Evolutionary conservation across 2,888 invertebrate genomes (phyloP).

Genomic region (Mactromeris polynyma): DNA sequence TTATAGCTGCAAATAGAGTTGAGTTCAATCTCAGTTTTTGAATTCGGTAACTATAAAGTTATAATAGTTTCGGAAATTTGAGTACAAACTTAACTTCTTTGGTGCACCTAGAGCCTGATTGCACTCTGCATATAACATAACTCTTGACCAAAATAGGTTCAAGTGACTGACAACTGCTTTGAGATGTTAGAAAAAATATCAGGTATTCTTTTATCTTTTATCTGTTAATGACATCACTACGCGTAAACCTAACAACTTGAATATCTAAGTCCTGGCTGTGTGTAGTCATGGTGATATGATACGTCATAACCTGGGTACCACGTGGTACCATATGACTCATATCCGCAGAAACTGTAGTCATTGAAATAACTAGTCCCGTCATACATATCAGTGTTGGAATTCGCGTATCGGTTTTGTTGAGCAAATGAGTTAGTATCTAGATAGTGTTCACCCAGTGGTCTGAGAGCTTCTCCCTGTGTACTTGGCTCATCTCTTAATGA

Average conservation of each 20-base stretch:
- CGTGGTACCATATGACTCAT: constrained; percentile 12
- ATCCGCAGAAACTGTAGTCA: constrained; percentile 16
- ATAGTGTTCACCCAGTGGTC: not conserved
- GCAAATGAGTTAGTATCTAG: not conserved
- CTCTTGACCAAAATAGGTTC: too few relatives aligned
- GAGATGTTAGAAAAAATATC: too few relatives aligned
- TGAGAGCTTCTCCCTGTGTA: not conserved
- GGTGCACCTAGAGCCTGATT: too few relatives aligned
- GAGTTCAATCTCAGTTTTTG: too few relatives aligned
- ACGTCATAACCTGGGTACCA: constrained; percentile 26
- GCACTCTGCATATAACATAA: too few relatives aligned
- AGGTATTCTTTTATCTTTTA: not conserved
- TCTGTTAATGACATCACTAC: not conserved
- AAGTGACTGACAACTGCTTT: too few relatives aligned
- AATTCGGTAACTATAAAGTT: too few relatives aligned
- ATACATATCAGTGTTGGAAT: not conserved
- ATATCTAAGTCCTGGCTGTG: constrained; percentile 15
- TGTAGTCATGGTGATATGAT: not conserved
- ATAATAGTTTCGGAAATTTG: too few relatives aligned
- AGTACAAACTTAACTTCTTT: too few relatives aligned
- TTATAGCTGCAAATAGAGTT: too few relatives aligned
- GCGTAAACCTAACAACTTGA: not conserved
- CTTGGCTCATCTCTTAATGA: not conserved
- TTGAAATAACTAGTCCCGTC: not conserved
- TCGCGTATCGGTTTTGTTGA: not conserved